phyloP scores from a whole-genome alignment of 2,888 invertebrate species.

The Kryphioiulus occultus region DNA sequence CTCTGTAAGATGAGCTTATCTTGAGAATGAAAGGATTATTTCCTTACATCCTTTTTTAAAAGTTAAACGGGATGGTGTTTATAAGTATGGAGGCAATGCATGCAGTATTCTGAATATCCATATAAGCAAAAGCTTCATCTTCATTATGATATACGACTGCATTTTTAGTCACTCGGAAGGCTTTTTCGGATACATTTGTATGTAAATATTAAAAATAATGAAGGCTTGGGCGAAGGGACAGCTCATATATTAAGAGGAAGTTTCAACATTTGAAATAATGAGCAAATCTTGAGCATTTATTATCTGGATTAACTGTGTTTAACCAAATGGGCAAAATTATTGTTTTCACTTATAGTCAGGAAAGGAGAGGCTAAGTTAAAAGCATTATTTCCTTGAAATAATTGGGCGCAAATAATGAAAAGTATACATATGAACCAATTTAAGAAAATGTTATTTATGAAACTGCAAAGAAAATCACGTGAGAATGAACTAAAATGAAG shows the following conservation, averaged over 20 bases:
- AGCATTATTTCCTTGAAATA: slow-evolving; percentile 27
- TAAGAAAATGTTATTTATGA: slow-evolving; percentile 36
- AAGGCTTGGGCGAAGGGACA: neutral
- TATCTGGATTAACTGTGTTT: slow-evolving; percentile 14
- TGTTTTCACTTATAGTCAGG: slow-evolving; percentile 28
- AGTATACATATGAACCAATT: slow-evolving; percentile 33
- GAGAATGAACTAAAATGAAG: slow-evolving; percentile 23
- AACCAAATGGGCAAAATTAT: slow-evolving; percentile 32
- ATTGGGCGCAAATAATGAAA: slow-evolving; percentile 38
- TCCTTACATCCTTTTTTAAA: neutral
- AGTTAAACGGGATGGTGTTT: neutral
- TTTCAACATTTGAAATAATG: slow-evolving; percentile 39
- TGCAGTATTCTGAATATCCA: neutral
- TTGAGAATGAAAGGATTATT: neutral
- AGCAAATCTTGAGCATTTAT: slow-evolving; percentile 25
- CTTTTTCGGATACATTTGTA: neutral
- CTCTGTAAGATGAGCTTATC: neutral
- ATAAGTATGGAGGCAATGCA: neutral
- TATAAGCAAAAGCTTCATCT: neutral
- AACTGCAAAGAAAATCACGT: slow-evolving; percentile 32
- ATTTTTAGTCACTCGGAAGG: neutral
- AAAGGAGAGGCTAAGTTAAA: slow-evolving; percentile 24
- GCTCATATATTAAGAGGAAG: neutral
- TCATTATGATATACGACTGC: neutral
- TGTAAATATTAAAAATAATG: slow-evolving; percentile 19